phyloP scores from a whole-genome alignment of 2,888 invertebrate species.

The Panopea generosa region DNA sequence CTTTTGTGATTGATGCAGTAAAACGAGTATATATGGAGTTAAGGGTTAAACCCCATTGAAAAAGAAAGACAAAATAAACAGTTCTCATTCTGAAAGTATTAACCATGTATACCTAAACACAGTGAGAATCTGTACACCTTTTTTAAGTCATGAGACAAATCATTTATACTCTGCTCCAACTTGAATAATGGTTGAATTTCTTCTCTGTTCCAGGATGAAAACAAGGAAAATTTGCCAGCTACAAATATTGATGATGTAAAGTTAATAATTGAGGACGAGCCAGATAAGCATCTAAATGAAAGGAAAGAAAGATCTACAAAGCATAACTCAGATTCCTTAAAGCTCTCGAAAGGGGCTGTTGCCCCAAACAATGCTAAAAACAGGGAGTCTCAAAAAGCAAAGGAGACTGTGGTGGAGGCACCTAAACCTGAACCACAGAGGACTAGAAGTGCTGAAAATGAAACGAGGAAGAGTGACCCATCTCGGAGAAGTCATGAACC shows the following conservation, averaged over 20 bases:
- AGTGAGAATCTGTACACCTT: no score
- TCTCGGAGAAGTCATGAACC: conserved; percentile 21
- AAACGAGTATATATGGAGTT: no score
- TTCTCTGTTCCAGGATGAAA: conserved; percentile 71
- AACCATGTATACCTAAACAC: no score
- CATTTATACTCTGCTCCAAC: no score
- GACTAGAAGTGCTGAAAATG: conserved; percentile 26
- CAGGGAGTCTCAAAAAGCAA: not conserved
- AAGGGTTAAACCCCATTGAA: no score
- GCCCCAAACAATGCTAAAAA: not conserved
- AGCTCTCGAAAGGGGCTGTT: not conserved
- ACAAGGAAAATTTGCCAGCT: conserved; percentile 75
- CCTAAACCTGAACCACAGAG: conserved; percentile 27
- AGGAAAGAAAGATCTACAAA: conserved; percentile 4
- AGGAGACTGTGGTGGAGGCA: not conserved
- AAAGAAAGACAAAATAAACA: no score
- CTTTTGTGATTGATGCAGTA: no score
- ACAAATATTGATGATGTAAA: conserved; percentile 83
- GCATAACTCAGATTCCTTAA: conserved; percentile 1
- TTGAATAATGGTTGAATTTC: no score
- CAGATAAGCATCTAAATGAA: conserved; percentile 26
- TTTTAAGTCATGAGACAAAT: no score
- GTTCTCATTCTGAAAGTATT: no score
- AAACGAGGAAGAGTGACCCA: conserved; percentile 32
- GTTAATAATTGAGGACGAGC: conserved; percentile 85